Evolutionary conservation across 1,140 invertebrate species (phyloP), one percentile per base, ranked within the genome.

Genomic region (Pinna nobilis): DNA sequence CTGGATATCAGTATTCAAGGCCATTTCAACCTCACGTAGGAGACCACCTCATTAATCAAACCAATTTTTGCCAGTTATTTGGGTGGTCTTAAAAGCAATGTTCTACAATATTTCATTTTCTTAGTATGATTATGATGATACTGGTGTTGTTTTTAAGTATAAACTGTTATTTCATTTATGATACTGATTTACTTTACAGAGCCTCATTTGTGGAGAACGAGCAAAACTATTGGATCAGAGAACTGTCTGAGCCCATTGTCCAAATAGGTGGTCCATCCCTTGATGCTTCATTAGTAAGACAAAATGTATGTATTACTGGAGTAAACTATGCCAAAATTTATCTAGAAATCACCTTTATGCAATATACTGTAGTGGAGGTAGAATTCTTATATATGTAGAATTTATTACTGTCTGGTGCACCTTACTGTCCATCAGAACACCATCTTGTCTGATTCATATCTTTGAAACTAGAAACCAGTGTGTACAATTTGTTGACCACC

Each of bases 161-260:
- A 25, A 11, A 59, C 30, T 35, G 33, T 30, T 59, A 13, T 18
- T 25, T 7, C 37, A 37, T 35, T 33, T 20, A 59, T 59, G 20
- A 18, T 3, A 4, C 3, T 4, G n/a, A n/a, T 18, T 59, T 59
- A n/a, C 35, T 30, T 63, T 74, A 30, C 72, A 82, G 82, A 57
- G 80, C 78, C 11, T 80, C 82, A 15, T 82, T 84, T 73, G 71
- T 84, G 65, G 80, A 80, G 13, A 65, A 74, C 68, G 72, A 77
- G 50, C 11, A 18, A 30, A 74, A 67, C 11, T 84, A 74, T 72
- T 84, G 82, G 82, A 65, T 81, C 53, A 69, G 70, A 61, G 82
- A 84, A 65, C 72, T 76, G 47, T 84, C 82, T 4, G 49, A 50
- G 9, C 61, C 77, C 13, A 61, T 83, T 9, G 32, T 63, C 18